Evolutionary conservation across 2,888 invertebrate genomes (phyloP).

Genomic region (Tenthredo amoena): DNA sequence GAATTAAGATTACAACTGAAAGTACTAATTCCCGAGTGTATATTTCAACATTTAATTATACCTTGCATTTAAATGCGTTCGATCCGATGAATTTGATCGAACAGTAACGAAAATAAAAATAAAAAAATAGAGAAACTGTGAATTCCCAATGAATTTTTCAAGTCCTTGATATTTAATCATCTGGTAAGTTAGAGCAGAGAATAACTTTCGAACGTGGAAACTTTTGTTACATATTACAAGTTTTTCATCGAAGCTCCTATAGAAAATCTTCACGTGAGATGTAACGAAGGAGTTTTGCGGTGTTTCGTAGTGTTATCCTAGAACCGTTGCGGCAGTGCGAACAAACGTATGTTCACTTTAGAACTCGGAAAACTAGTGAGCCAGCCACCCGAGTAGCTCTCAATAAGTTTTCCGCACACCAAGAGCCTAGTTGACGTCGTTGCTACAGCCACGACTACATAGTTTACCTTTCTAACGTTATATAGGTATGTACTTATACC

Average conservation of each 20-base stretch:
- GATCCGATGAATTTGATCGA: not conserved
- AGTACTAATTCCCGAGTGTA: conserved; percentile 1
- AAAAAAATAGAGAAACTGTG: no score
- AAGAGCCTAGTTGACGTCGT: conserved; percentile 10
- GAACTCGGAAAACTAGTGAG: conserved; percentile 49
- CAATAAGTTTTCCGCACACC: conserved; percentile 33
- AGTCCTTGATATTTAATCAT: no score
- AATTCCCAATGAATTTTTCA: no score
- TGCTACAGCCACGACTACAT: conserved; percentile 6
- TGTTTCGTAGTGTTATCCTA: not conserved
- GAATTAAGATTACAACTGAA: conserved; percentile 23
- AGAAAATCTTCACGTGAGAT: not conserved
- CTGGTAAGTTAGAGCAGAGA: no score
- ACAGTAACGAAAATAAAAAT: no score
- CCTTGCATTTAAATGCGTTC: not conserved
- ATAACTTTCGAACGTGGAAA: no score
- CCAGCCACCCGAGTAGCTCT: conserved; percentile 40
- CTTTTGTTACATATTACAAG: not conserved
- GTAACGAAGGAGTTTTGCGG: not conserved
- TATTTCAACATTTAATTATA: conserved; percentile 1
- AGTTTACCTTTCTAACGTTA: conserved; percentile 2
- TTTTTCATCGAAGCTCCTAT: not conserved
- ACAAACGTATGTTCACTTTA: conserved; percentile 40
- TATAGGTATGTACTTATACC: not conserved
- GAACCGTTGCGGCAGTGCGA: conserved; percentile 15